Conservation (phyloP, 2,888 invertebrate species). For the Periphyllus acericola region DNA sequence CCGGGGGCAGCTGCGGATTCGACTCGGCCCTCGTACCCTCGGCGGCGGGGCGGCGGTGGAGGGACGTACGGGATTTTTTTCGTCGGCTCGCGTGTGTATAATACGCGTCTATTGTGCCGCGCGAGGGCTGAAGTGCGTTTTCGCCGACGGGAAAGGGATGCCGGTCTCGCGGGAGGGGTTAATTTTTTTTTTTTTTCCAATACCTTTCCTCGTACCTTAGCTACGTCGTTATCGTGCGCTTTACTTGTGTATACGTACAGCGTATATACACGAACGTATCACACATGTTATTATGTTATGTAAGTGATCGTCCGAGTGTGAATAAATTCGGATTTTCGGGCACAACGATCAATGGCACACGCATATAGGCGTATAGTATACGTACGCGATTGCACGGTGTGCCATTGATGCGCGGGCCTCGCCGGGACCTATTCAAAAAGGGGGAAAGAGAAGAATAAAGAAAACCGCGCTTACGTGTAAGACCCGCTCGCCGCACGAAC, state of each 20-base stretch:
- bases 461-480: neutral
- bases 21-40: slow-evolving; percentile 39
- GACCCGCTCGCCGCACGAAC: neutral
- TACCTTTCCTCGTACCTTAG: neutral
- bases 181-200: slow-evolving; percentile 17
- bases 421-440: neutral
- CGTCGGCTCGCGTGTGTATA: neutral
- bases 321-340: slow-evolving; percentile 55
- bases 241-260: neutral
- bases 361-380: neutral
- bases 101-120: neutral
- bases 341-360: neutral
- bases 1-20: slow-evolving; percentile 48
- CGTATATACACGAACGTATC: neutral
- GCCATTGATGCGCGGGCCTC: neutral
- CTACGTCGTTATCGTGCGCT: neutral
- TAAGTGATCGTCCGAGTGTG: slow-evolving; percentile 52
- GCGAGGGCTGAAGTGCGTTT: neutral
- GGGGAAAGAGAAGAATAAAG: neutral
- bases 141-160: slow-evolving; percentile 17
- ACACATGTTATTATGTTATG: too few relatives aligned
- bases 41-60: too few relatives aligned
- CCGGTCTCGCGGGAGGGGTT: neutral
- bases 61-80: slow-evolving; percentile 21
- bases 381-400: neutral